Conservation (phyloP, 2,888 invertebrate genomes). For the Siphlonurus alternatus region DNA sequence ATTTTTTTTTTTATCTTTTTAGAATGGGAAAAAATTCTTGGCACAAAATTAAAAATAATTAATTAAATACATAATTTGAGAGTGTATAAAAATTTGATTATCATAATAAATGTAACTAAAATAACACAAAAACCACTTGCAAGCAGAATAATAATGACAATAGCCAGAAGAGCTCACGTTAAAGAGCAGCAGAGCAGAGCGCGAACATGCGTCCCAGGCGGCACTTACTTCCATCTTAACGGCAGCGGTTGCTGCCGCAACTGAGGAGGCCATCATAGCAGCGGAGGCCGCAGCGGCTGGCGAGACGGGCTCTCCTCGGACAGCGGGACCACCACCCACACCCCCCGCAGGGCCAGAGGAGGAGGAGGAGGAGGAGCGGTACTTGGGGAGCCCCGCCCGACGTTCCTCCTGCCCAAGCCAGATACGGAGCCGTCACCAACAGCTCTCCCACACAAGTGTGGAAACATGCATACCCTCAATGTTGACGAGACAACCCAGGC, state of each 20-base stretch:
- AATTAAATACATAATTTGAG: no score
- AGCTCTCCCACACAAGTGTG: background rate
- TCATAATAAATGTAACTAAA: no score
- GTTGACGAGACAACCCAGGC: no score
- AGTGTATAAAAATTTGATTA: no score
- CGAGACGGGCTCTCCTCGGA: background rate
- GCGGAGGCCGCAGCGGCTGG: constrained; percentile 1
- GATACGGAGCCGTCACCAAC: background rate
- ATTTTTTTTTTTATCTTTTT: no score
- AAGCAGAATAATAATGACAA: no score
- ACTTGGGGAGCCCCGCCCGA: constrained; percentile 49
- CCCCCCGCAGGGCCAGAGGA: constrained; percentile 13
- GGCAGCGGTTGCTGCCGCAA: constrained; percentile 28
- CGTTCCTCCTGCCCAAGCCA: constrained; percentile 49
- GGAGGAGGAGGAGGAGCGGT: constrained; percentile 31
- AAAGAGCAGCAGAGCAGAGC: background rate
- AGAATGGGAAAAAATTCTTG: no score
- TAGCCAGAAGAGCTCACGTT: background rate
- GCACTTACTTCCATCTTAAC: constrained; percentile 11
- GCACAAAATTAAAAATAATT: no score
- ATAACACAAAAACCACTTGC: no score
- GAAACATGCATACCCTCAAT: no score
- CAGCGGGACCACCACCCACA: background rate
- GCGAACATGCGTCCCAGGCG: background rate
- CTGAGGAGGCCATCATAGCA: constrained; percentile 7